Evolutionary conservation across 1,140 invertebrate genomes (phyloP).

Genomic region (Tenebrio molitor): DNA sequence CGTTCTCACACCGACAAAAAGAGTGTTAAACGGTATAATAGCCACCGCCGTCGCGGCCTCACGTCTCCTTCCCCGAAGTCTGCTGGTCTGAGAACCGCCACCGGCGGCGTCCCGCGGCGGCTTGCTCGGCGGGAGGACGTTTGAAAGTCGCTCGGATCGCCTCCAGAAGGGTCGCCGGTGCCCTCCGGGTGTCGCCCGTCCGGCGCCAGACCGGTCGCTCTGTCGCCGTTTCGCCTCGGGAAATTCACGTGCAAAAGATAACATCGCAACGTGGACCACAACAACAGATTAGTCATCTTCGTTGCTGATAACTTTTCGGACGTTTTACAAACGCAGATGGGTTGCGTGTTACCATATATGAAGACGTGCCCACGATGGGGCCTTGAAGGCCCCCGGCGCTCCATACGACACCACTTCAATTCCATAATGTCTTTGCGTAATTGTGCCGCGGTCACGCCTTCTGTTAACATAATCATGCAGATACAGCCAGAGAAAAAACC

Average conservation of each 20-base stretch:
- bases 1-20: constrained; percentile 35
- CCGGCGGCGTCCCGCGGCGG: background rate
- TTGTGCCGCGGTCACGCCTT: constrained; percentile 30
- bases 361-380: background rate
- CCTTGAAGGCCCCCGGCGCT: constrained; percentile 3
- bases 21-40: constrained; percentile 21
- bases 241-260: constrained; percentile 47
- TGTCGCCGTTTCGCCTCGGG: constrained; percentile 30
- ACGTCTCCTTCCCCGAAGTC: background rate
- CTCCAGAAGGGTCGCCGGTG: constrained; percentile 39
- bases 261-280: constrained; percentile 30
- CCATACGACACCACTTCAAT: constrained; percentile 3
- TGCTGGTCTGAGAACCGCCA: background rate
- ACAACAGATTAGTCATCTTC: constrained; percentile 42
- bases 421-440: constrained; percentile 29
- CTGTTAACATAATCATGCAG: constrained; percentile 33
- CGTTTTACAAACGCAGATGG: background rate
- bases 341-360: constrained; percentile 2
- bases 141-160: constrained; percentile 23
- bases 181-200: constrained; percentile 41
- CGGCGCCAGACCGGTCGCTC: constrained; percentile 46
- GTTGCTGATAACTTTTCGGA: constrained; percentile 10
- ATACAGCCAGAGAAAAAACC: constrained; percentile 14
- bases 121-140: constrained; percentile 6
- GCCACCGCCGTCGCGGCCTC: background rate